Conservation (phyloP, 2,113 vertebrate genomes). For the Pyrgilauda ruficollis region DNA sequence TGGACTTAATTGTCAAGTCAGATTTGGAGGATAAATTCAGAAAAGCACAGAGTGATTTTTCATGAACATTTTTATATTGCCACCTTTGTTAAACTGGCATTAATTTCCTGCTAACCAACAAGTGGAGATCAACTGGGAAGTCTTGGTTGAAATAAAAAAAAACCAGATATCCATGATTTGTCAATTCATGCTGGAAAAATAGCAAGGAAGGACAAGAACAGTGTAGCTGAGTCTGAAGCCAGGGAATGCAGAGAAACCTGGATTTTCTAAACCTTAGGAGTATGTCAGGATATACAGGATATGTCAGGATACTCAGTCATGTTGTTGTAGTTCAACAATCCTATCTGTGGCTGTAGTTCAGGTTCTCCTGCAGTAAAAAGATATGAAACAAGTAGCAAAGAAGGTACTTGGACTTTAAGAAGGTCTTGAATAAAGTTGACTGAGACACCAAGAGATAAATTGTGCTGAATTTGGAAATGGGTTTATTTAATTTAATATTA, state of each 20-base stretch:
- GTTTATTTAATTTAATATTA: background rate
- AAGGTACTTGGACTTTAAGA: background rate
- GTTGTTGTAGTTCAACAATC: background rate
- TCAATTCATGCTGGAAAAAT: background rate
- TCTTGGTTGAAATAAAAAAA: background rate
- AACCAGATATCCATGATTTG: background rate
- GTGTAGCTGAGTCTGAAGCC: background rate
- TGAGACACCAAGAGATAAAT: background rate
- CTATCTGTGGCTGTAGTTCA: background rate
- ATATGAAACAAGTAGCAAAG: background rate
- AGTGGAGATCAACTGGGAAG: fast-evolving
- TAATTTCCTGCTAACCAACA: background rate
- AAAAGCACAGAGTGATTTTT: background rate
- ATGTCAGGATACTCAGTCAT: background rate
- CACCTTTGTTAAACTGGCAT: background rate
- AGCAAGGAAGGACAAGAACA: background rate
- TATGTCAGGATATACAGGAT: background rate
- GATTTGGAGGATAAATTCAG: background rate
- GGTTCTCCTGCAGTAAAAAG: background rate
- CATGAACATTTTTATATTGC: background rate
- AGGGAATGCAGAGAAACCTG: background rate
- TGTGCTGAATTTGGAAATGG: background rate
- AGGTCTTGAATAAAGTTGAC: background rate
- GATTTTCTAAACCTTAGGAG: background rate
- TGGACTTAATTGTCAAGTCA: background rate